Conservation (phyloP, 2,888 invertebrate genomes). For the Dilophus febrilis region DNA sequence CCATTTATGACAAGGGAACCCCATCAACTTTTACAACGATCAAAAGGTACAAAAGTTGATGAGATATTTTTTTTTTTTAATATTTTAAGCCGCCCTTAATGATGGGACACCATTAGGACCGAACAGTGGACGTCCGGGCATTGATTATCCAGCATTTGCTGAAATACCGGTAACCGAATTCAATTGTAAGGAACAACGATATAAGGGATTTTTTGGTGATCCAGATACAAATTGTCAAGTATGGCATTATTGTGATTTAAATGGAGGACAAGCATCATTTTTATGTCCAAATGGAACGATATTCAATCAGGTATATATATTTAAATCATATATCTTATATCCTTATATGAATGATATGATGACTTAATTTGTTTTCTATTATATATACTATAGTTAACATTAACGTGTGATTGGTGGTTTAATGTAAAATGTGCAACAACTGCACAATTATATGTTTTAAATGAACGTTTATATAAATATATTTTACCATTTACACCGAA, state of each 20-base stretch:
- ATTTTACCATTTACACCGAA: constrained; percentile 72
- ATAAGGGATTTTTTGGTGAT: constrained; percentile 82
- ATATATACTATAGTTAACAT: constrained; percentile 35
- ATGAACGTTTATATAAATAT: constrained; percentile 76
- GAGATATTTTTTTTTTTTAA: no score
- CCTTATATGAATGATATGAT: no score
- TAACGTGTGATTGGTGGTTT: constrained; percentile 89
- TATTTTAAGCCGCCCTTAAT: no score
- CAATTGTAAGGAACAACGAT: constrained; percentile 67
- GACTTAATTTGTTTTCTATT: constrained; percentile 2
- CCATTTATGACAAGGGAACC: no score
- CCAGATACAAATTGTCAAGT: constrained; percentile 78
- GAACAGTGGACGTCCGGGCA: constrained; percentile 38
- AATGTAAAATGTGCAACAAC: constrained; percentile 75
- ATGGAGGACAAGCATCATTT: constrained; percentile 79
- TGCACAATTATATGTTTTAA: constrained; percentile 69
- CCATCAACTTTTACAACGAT: no score
- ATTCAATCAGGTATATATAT: constrained; percentile 48
- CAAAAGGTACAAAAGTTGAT: no score
- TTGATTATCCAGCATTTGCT: constrained; percentile 65
- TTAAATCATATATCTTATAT: not conserved
- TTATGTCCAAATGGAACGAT: constrained; percentile 81
- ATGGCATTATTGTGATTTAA: constrained; percentile 84
- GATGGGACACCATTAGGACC: constrained; percentile 31
- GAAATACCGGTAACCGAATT: constrained; percentile 61